Base-by-base conservation (phyloP, 2,888 invertebrate genomes). In the Opisthograptis luteolata region DNA sequence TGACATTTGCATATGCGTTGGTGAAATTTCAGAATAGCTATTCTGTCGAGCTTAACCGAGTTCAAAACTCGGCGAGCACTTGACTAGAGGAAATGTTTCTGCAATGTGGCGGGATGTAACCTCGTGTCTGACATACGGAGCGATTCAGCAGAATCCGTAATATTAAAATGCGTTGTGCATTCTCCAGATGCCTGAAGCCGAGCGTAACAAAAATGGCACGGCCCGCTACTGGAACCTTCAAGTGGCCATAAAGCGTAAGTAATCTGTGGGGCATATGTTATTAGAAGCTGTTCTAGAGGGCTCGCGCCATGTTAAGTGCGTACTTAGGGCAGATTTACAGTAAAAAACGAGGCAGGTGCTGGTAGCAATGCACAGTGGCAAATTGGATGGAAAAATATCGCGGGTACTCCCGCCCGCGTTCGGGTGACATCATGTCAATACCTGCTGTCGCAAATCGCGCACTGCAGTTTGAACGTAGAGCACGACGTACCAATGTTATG, bases 1-100 rank as follows among this genome's bases (percentile, higher is more conserved):
- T 87, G 87, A 88, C 85, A 89, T 88, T 88, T 88, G 89, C 88
- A 88, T 89, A 89, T 85, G 87, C 81, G 84, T 82, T 81, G 82
- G 76, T 82, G 84, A 88, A 87, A 87, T 87, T 87, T 84, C 85
- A 77, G 84, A 83, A 84, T 82, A 85, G 84, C 83, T 87, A 81
- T 82, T 83, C 76, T 80, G 75, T 72, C 71, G 72, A 82, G 87
- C 84, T 87, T 79, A 86, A 81, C 82, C 81, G 80, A 84, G 83
- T 87, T 87, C 81, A 84, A 83, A 89, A 87, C 86, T 87, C 81
- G 75, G 78, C 73, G 74, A 74, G 75, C 67, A 74, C 73, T 73
- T 68, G 72, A 76, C 70, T 76, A 66, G 55, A 69, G 76, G 72
- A 79, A 80, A 84, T 79, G 78, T 82, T 76, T 73, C 73, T 70